These are phyloP conservation scores for Sphaerodactylus townsendi DNA, from an alignment of 2,113 vertebrate genomes.

Conservation along the genomic window DNA sequence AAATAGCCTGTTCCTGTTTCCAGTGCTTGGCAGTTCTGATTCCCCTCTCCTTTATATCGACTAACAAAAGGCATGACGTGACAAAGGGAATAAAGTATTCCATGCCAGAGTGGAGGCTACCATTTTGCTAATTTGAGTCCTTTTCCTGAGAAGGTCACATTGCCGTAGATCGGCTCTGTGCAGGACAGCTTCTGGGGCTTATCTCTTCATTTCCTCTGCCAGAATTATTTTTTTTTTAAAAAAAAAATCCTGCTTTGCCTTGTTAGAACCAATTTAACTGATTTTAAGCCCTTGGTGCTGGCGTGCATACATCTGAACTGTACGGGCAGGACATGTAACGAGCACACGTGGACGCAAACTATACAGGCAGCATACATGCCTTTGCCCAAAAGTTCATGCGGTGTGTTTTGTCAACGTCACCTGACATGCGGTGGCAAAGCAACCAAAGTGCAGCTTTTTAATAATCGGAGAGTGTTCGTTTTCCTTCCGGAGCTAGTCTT, in stretches of 20 bases:
- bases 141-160: neutral
- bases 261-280: neutral
- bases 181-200: neutral
- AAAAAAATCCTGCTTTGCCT: neutral
- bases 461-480: neutral
- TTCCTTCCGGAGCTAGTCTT: slow-evolving; percentile 8
- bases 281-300: neutral
- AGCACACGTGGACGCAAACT: neutral
- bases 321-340: neutral
- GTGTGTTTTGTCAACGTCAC: neutral
- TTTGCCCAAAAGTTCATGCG: neutral
- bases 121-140: neutral
- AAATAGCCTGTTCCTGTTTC: neutral
- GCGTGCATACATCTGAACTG: neutral
- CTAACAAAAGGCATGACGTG: neutral
- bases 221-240: neutral
- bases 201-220: neutral
- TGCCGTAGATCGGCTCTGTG: neutral
- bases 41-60: accelerated
- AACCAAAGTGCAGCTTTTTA: neutral
- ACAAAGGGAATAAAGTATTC: neutral
- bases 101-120: neutral
- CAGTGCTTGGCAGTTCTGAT: neutral
- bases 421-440: neutral
- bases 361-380: slow-evolving; percentile 10